Evolutionary conservation across 2,888 invertebrate genomes (phyloP).

Genomic region (Pseudoips prasinana): DNA sequence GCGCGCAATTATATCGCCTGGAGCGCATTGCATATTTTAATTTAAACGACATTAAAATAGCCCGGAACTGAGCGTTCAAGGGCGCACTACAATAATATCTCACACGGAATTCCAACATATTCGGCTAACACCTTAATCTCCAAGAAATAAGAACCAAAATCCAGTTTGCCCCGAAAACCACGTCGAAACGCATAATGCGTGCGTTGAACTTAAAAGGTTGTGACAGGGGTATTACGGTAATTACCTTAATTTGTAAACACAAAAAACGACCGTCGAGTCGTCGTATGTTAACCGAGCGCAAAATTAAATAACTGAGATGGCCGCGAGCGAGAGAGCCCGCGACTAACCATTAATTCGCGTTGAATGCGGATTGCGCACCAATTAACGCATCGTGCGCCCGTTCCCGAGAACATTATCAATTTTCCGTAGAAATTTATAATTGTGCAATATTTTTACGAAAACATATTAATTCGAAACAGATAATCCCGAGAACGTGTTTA

Average conservation of each 20-base stretch:
- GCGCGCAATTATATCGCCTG: conserved; percentile 53
- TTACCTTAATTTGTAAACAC: conserved; percentile 77
- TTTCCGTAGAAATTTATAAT: conserved; percentile 49
- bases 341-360: conserved; percentile 38
- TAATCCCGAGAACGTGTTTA: conserved; percentile 31
- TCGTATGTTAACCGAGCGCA: conserved; percentile 52
- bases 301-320: conserved; percentile 54
- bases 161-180: conserved; percentile 32
- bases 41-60: conserved; percentile 70
- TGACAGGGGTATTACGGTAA: conserved; percentile 75
- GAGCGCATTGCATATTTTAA: conserved; percentile 55
- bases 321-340: conserved; percentile 24
- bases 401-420: conserved; percentile 51
- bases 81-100: conserved; percentile 63
- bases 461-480: conserved; percentile 34
- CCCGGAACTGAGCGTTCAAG: conserved; percentile 67
- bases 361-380: conserved; percentile 46
- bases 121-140: conserved; percentile 49
- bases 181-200: conserved; percentile 53
- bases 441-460: conserved; percentile 40
- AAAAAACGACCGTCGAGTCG: conserved; percentile 62
- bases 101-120: conserved; percentile 49
- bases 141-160: conserved; percentile 53
- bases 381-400: conserved; percentile 41
- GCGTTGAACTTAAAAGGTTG: conserved; percentile 78